These are phyloP conservation scores for Sphaerophoria taeniata DNA, from an alignment of 2,888 invertebrate genomes.

Conservation along the genomic window DNA sequence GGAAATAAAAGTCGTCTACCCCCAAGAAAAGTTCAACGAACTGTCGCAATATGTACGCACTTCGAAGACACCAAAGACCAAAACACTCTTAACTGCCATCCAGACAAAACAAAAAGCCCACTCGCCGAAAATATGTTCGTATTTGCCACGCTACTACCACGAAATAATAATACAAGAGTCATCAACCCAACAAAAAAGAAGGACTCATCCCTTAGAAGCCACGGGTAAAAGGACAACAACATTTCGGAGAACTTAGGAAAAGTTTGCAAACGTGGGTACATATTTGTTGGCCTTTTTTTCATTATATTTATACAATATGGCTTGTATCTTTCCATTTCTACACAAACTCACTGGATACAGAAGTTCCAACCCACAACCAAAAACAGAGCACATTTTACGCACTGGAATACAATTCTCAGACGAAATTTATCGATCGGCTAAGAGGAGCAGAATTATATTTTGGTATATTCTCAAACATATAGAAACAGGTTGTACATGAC, in stretches of 20 bases:
- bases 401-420: conserved; percentile 66
- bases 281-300: conserved; percentile 43
- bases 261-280: conserved; percentile 3
- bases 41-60: conserved; percentile 56
- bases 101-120: conserved; percentile 67
- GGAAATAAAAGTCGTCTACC: conserved; percentile 31
- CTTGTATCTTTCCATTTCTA: neutral
- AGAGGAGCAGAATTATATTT: conserved; percentile 54
- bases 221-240: conserved; percentile 40
- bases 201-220: conserved; percentile 3
- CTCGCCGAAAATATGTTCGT: conserved; percentile 21
- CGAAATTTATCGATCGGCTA: conserved; percentile 72
- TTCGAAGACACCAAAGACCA: conserved; percentile 44
- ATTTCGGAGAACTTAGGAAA: conserved; percentile 33
- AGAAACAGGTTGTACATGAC: conserved; percentile 49
- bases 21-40: conserved; percentile 62
- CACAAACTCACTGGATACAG: neutral
- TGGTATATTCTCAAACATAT: conserved; percentile 48
- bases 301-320: conserved; percentile 20
- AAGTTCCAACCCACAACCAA: conserved; percentile 7
- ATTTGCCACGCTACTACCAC: conserved; percentile 17
- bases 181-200: conserved; percentile 28
- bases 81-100: neutral
- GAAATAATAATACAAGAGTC: conserved; percentile 48
- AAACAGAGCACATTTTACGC: conserved; percentile 42